Conservation (phyloP, 2,797 vertebrate genomes). For the Delichon dasypus region DNA sequence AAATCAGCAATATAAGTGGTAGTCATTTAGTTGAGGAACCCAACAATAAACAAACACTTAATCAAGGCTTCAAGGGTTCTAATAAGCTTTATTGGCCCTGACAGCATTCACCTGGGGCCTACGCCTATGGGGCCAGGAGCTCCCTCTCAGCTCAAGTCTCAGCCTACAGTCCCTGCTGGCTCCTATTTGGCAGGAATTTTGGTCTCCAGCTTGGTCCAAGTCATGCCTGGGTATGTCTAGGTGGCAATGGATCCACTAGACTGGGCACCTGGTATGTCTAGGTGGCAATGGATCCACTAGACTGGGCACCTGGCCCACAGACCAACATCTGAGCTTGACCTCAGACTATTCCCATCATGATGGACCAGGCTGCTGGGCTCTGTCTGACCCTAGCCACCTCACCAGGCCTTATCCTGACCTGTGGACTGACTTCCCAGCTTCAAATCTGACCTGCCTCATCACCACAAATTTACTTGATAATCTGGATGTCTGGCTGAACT, state of each 20-base stretch:
- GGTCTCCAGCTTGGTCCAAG: neutral
- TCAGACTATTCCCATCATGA: neutral
- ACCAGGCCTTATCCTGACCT: neutral
- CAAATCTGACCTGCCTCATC: neutral
- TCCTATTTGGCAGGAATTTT: neutral
- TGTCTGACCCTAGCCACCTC: neutral
- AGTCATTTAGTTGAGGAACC: neutral
- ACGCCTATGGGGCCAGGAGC: accelerated
- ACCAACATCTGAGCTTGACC: neutral
- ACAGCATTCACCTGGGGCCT: neutral
- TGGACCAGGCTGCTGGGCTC: neutral
- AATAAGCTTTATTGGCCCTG: neutral
- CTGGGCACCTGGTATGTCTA: no score
- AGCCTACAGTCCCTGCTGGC: neutral
- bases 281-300: neutral
- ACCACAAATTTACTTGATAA: neutral
- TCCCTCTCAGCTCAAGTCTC: neutral
- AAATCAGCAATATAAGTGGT: neutral
- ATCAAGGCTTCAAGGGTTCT: neutral
- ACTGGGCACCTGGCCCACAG: neutral
- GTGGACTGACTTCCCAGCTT: neutral
- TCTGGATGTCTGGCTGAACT: neutral
- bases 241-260: neutral
- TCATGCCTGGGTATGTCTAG: neutral
- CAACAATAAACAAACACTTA: neutral